phyloP scores from a whole-genome alignment of 2,797 vertebrate species.

The Pseudochromis fuscus region DNA sequence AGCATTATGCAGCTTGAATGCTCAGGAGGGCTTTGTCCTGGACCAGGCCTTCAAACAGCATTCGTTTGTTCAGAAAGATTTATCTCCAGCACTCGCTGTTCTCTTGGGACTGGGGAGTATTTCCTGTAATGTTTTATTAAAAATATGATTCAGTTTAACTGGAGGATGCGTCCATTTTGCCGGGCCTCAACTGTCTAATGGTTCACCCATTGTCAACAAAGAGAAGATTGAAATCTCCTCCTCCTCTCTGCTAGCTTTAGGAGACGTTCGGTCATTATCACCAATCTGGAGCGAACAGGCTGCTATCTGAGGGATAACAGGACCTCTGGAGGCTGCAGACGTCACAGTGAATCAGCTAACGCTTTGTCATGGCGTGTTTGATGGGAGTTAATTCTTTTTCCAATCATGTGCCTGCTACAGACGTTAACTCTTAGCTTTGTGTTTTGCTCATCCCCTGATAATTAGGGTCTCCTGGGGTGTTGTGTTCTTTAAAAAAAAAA shows the following conservation, averaged over 20 bases:
- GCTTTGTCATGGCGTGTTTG: slow-evolving; percentile 4
- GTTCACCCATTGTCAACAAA: slow-evolving; percentile 4
- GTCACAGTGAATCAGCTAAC: not conserved
- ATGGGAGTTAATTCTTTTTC: slow-evolving; percentile 10
- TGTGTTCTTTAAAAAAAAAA: not conserved
- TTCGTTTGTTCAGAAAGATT: slow-evolving; percentile 15
- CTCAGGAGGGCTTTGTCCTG: not conserved
- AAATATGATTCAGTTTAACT: slow-evolving; percentile 10
- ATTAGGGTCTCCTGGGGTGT: slow-evolving; percentile 8
- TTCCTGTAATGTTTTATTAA: slow-evolving; percentile 17
- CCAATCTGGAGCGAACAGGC: slow-evolving; percentile 8
- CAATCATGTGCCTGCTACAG: not conserved
- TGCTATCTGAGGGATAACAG: not conserved
- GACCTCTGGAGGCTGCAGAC: slow-evolving; percentile 1
- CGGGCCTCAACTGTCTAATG: not conserved
- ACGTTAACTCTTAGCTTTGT: not conserved
- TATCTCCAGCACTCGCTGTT: not conserved
- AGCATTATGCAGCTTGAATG: slow-evolving; percentile 8
- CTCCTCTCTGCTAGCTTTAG: not conserved
- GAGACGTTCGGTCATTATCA: slow-evolving; percentile 24
- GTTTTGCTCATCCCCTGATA: not conserved
- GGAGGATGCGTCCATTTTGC: slow-evolving; percentile 5
- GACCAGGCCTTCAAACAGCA: not conserved
- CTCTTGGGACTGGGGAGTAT: not conserved
- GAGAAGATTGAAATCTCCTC: not conserved